Evolutionary conservation across 2,888 invertebrate genomes (phyloP).

Genomic region (Sceliomorpha sp.): DNA sequence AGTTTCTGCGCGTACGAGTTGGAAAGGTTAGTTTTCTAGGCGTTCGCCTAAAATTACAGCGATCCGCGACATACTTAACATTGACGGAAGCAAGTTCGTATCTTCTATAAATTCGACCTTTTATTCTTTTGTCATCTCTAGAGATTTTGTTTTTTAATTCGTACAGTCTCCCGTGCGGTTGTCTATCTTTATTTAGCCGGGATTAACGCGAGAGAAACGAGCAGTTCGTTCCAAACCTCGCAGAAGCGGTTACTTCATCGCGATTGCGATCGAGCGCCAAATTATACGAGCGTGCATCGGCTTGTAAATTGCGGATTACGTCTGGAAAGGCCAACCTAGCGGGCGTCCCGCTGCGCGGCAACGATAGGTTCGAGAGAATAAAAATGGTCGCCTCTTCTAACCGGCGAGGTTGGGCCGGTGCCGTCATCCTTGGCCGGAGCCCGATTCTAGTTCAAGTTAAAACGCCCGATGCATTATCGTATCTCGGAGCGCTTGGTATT

Average conservation of each 20-base stretch:
- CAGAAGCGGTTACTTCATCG: constrained; percentile 34
- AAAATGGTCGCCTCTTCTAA: constrained; percentile 45
- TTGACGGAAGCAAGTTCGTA: no score
- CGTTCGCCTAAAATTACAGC: no score
- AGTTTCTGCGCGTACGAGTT: no score
- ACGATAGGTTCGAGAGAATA: constrained; percentile 31
- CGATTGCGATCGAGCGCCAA: constrained; percentile 30
- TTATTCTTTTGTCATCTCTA: no score
- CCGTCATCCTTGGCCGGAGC: constrained; percentile 51
- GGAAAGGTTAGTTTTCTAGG: no score
- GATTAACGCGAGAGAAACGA: no score
- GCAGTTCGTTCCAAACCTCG: no score
- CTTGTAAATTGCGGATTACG: constrained; percentile 36
- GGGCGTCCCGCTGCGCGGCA: constrained; percentile 15
- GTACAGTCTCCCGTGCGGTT: no score
- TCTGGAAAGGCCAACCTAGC: constrained; percentile 29
- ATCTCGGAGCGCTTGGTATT: constrained; percentile 67
- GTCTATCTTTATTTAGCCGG: no score
- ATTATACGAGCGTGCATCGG: constrained; percentile 35
- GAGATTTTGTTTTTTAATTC: no score
- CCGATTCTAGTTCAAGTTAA: constrained; percentile 62
- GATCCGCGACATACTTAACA: no score
- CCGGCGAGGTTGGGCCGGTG: constrained; percentile 39
- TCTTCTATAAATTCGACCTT: no score
- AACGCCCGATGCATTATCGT: constrained; percentile 57